Percentiles rank a stretch among this genome's conserved stretches.
phyloP scores from a whole-genome alignment of 2,113 vertebrate genomes.

The Oreochromis aureus region DNA sequence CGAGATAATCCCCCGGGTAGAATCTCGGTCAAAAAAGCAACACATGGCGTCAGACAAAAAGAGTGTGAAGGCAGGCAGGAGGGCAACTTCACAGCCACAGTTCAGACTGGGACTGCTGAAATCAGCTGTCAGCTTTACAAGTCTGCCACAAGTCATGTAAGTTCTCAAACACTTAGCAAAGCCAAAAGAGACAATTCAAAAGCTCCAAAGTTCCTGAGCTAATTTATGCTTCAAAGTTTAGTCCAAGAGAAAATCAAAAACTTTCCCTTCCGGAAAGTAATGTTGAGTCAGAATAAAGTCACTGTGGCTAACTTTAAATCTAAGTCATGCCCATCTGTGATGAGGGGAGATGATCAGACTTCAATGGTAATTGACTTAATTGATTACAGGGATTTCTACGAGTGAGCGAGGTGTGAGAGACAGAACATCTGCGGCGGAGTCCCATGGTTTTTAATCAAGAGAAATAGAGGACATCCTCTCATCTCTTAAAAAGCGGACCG shows the following conservation, averaged over 20 bases:
- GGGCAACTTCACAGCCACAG: conserved; percentile 7
- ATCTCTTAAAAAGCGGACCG: not conserved
- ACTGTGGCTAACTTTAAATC: conserved; percentile 25
- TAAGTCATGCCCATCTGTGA: conserved; percentile 14
- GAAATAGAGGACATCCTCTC: not conserved
- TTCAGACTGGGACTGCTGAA: conserved; percentile 19
- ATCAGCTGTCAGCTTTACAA: conserved; percentile 43
- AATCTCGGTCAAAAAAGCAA: conserved; percentile 40
- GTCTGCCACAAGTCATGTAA: not conserved
- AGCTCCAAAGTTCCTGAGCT: not conserved
- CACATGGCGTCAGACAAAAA: conserved; percentile 46
- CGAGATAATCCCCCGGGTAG: conserved; percentile 54
- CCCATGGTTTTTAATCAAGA: not conserved
- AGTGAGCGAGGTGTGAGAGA: not conserved
- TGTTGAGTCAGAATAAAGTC: conserved; percentile 11
- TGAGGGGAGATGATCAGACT: conserved; percentile 1
- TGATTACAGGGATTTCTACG: conserved; percentile 31
- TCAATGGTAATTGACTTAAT: conserved; percentile 32
- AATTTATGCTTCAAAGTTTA: conserved; percentile 12
- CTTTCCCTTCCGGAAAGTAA: not conserved
- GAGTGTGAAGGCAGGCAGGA: conserved; percentile 23
- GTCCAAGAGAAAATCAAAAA: not conserved
- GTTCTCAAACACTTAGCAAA: not conserved
- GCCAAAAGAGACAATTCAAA: not conserved
- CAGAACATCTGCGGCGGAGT: not conserved